Conservation (phyloP, 1,140 invertebrate genomes). For the Anadara kagoshimensis region DNA sequence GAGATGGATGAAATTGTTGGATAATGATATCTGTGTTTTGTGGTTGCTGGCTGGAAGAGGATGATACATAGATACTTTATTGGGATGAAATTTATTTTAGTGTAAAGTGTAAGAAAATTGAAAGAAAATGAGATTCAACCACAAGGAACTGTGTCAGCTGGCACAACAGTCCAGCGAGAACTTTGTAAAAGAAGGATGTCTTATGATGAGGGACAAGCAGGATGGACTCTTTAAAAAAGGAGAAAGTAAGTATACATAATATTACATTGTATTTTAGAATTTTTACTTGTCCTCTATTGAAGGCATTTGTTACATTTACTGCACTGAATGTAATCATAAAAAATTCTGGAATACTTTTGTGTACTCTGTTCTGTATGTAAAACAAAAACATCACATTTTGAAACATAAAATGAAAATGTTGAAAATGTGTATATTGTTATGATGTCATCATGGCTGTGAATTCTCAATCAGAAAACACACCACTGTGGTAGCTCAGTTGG, state of each 20-base stretch:
- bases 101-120: background rate
- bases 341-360: background rate
- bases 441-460: no score
- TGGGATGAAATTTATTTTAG: no score
- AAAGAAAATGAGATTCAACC: slow-evolving; percentile 89
- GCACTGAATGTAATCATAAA: background rate
- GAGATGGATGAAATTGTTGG: no score
- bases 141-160: slow-evolving; percentile 87
- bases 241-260: slow-evolving; percentile 85
- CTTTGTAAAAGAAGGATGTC: slow-evolving; percentile 93
- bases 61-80: no score
- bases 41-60: no score
- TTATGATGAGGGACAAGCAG: slow-evolving; percentile 89
- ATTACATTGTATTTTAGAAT: background rate
- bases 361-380: background rate
- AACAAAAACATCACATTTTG: background rate
- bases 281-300: background rate
- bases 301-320: background rate
- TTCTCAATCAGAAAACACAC: no score
- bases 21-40: no score
- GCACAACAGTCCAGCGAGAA: slow-evolving; percentile 84
- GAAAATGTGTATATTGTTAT: background rate
- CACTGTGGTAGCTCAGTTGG: no score
- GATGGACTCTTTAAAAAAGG: slow-evolving; percentile 89
- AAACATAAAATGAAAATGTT: background rate